Percentiles rank a stretch among this genome's conserved stretches.
Conservation (phyloP, 2,888 invertebrate species). For the Drosophila subquinaria region DNA sequence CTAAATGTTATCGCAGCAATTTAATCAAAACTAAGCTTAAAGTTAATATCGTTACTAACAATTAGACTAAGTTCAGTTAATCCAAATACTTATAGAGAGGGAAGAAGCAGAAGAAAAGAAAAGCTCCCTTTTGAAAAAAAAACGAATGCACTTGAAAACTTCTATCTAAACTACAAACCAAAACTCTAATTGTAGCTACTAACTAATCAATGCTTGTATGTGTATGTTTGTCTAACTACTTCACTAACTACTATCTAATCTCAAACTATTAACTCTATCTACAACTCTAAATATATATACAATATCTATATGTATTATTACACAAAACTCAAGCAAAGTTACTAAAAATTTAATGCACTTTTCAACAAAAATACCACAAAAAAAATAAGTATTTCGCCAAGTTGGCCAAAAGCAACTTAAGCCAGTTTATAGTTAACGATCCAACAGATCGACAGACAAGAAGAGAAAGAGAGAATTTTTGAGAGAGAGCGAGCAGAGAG, state of each 20-base stretch:
- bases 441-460: constrained; percentile 30
- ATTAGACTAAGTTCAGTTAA: constrained; percentile 55
- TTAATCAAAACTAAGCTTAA: constrained; percentile 54
- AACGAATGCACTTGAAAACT: constrained; percentile 52
- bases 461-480: constrained; percentile 30
- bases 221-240: constrained; percentile 64
- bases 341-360: constrained; percentile 22
- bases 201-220: constrained; percentile 58
- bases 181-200: constrained; percentile 29
- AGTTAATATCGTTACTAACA: constrained; percentile 40
- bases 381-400: constrained; percentile 23
- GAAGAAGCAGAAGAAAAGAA: constrained; percentile 19
- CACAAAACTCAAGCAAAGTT: constrained; percentile 41
- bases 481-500: constrained; percentile 43
- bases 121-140: constrained; percentile 15
- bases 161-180: constrained; percentile 28
- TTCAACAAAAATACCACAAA: constrained; percentile 18
- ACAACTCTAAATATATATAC: constrained; percentile 28
- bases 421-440: constrained; percentile 33
- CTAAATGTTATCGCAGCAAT: constrained; percentile 45
- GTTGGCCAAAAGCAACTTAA: constrained; percentile 33
- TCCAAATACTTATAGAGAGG: constrained; percentile 23
- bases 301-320: constrained; percentile 19
- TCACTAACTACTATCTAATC: constrained; percentile 34
- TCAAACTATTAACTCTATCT: constrained; percentile 31